Base-by-base conservation (phyloP, 2,797 vertebrate species). In the Coregonus ussuriensis region DNA sequence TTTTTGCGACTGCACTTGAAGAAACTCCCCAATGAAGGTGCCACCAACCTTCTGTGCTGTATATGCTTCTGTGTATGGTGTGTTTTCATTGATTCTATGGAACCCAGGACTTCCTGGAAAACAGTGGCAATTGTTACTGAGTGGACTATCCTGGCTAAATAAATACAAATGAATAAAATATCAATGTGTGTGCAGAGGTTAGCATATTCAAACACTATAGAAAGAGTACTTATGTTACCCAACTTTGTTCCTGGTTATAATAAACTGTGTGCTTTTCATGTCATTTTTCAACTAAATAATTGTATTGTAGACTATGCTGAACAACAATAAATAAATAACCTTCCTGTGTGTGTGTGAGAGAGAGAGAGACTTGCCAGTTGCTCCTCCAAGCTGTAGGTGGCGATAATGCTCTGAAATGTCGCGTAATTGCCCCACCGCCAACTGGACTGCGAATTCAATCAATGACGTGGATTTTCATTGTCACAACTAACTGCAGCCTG, bases 381-480 rank as follows among this genome's bases (percentile, higher is more conserved):
- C 9, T 79, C 86, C 86, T 87, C 89, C 91, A 25, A 41, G 2
- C 85, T 78, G 65, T 47, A 86, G 91, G 79, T 5, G 91, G 87
- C 89, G 88, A 87, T 86, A 76, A 56, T 78, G n/a, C 0, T 6
- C 54, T 1, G 0, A 14, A 0, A 4, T 31, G 62, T n/a, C 59
- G 13, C 47, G 13, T 6, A 16, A 18, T 63, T 72, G 29, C 52
- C 62, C 29, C 54, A 31, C 41, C 25, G 74, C 51, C 80, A 75
- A 51, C 74, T 56, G 77, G 33, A 74, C 41, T 47, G 33, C 77
- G 21, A n/a, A 62, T 75, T 86, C 75, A 86, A 79, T 83, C 83
- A 87, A 84, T 94, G 93, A 94, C 93, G 93, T 94, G 93, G 92
- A 92, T 87, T 85, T 94, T 85, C 90, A 89, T 91, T 92, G 33